These are phyloP conservation scores for Mobula hypostoma DNA, from an alignment of 2,113 vertebrate genomes.

Conservation along the genomic window DNA sequence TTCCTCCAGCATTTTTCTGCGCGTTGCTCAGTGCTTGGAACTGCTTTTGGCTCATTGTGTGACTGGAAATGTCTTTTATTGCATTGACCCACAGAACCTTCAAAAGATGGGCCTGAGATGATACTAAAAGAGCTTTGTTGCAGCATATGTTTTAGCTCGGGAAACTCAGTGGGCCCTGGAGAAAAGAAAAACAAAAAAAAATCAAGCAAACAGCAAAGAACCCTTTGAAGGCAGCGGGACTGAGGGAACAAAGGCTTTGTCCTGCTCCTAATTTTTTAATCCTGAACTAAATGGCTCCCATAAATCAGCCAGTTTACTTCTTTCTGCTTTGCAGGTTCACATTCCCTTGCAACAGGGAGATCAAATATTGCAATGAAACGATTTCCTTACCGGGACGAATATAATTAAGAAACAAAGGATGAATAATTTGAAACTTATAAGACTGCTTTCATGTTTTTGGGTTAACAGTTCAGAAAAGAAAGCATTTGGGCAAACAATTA, in stretches of 20 bases:
- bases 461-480: slow-evolving; percentile 67
- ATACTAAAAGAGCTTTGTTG: neutral
- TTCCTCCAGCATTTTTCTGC: too few relatives aligned
- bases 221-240: slow-evolving; percentile 19
- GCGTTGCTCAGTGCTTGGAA: neutral
- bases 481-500: slow-evolving; percentile 65
- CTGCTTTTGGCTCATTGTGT: neutral
- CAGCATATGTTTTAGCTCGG: neutral
- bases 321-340: neutral
- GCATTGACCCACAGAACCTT: neutral
- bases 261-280: neutral
- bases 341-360: neutral
- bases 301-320: slow-evolving; percentile 18
- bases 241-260: slow-evolving; percentile 21
- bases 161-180: neutral
- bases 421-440: slow-evolving; percentile 37
- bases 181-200: slow-evolving; percentile 15
- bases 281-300: neutral
- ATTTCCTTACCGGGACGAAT: slow-evolving; percentile 2
- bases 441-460: slow-evolving; percentile 42
- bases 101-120: neutral
- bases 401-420: slow-evolving; percentile 34
- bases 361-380: slow-evolving; percentile 28
- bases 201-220: neutral
- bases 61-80: neutral